phyloP scores from a whole-genome alignment of 2,113 vertebrate species.

The Scomber colias region DNA sequence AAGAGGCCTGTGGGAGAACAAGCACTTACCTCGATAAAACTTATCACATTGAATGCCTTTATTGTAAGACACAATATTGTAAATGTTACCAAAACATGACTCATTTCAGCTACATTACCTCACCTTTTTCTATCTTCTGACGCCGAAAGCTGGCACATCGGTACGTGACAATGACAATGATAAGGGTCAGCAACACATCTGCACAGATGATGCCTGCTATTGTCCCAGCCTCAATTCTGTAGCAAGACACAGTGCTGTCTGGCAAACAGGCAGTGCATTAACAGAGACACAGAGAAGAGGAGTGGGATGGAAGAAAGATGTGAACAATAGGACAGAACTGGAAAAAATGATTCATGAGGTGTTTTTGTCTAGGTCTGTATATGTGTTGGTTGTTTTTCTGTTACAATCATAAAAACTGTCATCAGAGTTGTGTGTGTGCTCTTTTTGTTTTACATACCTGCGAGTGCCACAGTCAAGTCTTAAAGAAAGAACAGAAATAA shows the following conservation, averaged over 20 bases:
- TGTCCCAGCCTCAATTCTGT: constrained; percentile 75
- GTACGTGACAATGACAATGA: constrained; percentile 79
- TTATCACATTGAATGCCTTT: neutral
- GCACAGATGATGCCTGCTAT: constrained; percentile 76
- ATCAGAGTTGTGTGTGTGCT: neutral
- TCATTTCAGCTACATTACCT: neutral
- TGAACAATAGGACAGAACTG: neutral
- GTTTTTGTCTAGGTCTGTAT: neutral
- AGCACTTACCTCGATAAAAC: neutral
- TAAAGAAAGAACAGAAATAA: constrained; percentile 22
- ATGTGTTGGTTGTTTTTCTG: neutral
- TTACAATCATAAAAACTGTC: neutral
- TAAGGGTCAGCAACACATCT: constrained; percentile 80
- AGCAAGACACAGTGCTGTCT: constrained; percentile 75
- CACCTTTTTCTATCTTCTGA: constrained; percentile 71
- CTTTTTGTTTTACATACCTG: constrained; percentile 53
- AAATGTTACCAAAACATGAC: neutral
- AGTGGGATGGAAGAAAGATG: constrained; percentile 36
- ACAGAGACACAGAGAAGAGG: neutral
- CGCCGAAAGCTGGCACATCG: constrained; percentile 69
- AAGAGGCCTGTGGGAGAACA: neutral
- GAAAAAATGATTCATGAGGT: constrained; percentile 43
- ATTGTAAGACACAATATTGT: neutral
- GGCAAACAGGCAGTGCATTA: neutral
- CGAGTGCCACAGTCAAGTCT: constrained; percentile 40